These are phyloP conservation scores for Amiota mariae DNA, from an alignment of 2,888 invertebrate genomes.

Conservation along the genomic window DNA sequence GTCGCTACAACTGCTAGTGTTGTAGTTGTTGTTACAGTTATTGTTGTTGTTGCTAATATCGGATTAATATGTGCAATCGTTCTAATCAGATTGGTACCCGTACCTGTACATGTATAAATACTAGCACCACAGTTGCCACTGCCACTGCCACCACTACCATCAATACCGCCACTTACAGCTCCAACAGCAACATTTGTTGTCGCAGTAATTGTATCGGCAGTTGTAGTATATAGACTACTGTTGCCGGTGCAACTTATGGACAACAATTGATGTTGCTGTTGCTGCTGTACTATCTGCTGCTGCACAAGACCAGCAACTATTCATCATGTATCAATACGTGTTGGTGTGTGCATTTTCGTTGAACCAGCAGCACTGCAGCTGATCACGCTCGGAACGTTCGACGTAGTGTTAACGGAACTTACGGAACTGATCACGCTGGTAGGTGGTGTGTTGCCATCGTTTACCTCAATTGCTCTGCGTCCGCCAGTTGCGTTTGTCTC, in stretches of 20 bases:
- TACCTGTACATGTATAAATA: conserved; percentile 38
- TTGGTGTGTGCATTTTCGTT: conserved; percentile 70
- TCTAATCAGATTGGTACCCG: conserved; percentile 40
- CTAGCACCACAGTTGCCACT: conserved; percentile 31
- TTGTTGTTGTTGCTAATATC: conserved; percentile 43
- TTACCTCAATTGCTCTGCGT: conserved; percentile 50
- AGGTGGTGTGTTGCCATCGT: conserved; percentile 64
- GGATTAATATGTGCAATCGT: conserved; percentile 42
- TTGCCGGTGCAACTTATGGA: conserved; percentile 29
- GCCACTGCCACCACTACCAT: conserved; percentile 33
- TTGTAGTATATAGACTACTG: conserved; percentile 47
- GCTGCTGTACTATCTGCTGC: conserved; percentile 55
- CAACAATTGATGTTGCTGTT: conserved; percentile 46
- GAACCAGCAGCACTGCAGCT: conserved; percentile 60
- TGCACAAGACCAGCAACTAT: conserved; percentile 72
- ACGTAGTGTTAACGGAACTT: conserved; percentile 39
- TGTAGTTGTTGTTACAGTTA: conserved; percentile 39
- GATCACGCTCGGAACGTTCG: conserved; percentile 46
- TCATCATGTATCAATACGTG: conserved; percentile 71
- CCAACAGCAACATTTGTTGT: conserved; percentile 27
- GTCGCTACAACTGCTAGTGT: conserved; percentile 39
- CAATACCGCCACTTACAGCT: conserved; percentile 35
- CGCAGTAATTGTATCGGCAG: conserved; percentile 36
- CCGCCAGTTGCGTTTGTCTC: conserved; percentile 58
- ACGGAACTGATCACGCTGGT: conserved; percentile 51